Conservation (phyloP, 2,797 vertebrate species). For the Diceros bicornis region DNA sequence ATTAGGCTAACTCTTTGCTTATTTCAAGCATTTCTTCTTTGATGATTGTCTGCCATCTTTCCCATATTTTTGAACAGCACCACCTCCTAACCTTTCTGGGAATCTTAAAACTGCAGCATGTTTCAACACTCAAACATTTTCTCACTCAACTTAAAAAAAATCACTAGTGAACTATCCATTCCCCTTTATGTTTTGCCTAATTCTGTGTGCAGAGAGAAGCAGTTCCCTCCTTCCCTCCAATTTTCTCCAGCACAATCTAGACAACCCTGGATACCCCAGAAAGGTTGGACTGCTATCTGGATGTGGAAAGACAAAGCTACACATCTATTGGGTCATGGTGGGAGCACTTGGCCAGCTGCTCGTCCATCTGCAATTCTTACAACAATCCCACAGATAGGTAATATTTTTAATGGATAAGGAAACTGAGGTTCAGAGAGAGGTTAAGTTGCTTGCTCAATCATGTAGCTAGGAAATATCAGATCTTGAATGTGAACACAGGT, state of each 20-base stretch:
- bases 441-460: neutral
- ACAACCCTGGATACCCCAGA: too few relatives aligned
- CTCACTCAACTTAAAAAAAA: neutral
- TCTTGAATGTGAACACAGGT: neutral
- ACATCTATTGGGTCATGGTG: neutral
- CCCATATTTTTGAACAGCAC: neutral
- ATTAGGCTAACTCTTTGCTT: neutral
- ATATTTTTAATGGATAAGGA: neutral
- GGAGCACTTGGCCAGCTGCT: neutral
- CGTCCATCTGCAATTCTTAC: neutral
- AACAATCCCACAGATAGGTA: neutral
- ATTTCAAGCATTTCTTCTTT: neutral
- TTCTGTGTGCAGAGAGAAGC: neutral
- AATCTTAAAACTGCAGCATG: neutral
- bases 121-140: conserved; percentile 1
- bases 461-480: neutral
- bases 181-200: neutral
- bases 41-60: neutral
- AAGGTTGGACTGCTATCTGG: neutral
- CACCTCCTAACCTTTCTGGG: neutral
- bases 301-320: neutral
- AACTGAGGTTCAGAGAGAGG: neutral
- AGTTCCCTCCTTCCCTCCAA: neutral
- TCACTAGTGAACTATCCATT: neutral
- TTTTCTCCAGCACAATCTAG: neutral